phyloP scores from a whole-genome alignment of 2,113 vertebrate genomes.

The Pedionomus torquatus region DNA sequence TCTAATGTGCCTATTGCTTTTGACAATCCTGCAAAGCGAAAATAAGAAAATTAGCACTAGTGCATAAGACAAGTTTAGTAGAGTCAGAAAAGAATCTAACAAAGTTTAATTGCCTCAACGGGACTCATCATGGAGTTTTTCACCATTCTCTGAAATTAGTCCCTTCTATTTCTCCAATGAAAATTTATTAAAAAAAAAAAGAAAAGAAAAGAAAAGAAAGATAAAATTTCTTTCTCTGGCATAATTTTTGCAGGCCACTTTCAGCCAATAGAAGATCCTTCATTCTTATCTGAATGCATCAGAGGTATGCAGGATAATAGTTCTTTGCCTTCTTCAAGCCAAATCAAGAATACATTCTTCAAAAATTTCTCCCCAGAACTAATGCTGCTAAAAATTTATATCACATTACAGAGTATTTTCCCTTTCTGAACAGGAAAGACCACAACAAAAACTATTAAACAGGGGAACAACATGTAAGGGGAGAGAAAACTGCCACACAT shows the following conservation, averaged over 20 bases:
- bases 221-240: background rate
- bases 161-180: background rate
- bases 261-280: background rate
- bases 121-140: background rate
- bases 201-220: background rate
- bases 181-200: background rate
- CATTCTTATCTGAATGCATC: background rate
- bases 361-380: background rate
- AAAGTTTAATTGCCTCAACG: background rate
- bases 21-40: background rate
- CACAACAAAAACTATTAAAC: background rate
- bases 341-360: background rate
- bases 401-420: background rate
- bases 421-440: background rate
- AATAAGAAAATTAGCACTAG: background rate
- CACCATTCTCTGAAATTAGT: background rate
- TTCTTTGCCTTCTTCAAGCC: background rate
- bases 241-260: background rate
- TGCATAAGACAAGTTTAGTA: background rate
- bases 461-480: background rate
- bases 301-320: background rate
- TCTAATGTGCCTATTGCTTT: background rate
- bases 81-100: background rate
- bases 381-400: background rate
- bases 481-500: background rate